A percentile compares a stretch with the other conserved stretches of the same genome.
These are phyloP conservation scores for Eulemur albifrons DNA, from an alignment of 2,797 vertebrate species.

Conservation along the genomic window DNA sequence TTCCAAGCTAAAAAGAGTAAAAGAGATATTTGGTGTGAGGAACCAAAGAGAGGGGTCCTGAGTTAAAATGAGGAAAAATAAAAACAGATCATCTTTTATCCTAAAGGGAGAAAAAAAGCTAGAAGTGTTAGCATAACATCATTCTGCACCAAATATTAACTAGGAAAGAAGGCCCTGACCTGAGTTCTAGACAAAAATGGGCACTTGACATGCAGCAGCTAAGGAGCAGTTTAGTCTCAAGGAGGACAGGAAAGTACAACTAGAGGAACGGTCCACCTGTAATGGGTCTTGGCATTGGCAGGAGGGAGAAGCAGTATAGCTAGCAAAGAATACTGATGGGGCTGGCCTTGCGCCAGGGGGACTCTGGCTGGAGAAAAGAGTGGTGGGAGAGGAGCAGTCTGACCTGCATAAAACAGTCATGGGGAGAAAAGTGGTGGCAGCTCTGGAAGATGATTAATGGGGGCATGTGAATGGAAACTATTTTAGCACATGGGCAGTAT, in stretches of 20 bases:
- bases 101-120: neutral
- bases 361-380: conserved; percentile 37
- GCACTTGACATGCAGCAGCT: neutral
- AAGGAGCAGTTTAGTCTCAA: neutral
- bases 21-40: neutral
- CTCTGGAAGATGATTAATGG: conserved; percentile 56
- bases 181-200: conserved; percentile 21
- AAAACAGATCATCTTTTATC: neutral
- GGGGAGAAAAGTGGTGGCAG: conserved; percentile 63
- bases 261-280: conserved; percentile 16
- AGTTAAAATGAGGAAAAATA: conserved; percentile 33
- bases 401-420: conserved; percentile 44
- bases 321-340: conserved; percentile 19
- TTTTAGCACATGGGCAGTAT: conserved; percentile 60
- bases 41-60: neutral
- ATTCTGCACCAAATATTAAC: neutral
- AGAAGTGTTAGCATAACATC: neutral
- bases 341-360: neutral
- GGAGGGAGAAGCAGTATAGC: neutral
- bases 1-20: neutral
- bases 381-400: conserved; percentile 37
- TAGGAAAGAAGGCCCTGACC: neutral
- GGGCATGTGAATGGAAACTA: conserved; percentile 64
- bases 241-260: neutral
- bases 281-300: neutral